Base-by-base conservation (phyloP, 2,888 invertebrate genomes). In the Scaptodrosophila latifasciaeformis region DNA sequence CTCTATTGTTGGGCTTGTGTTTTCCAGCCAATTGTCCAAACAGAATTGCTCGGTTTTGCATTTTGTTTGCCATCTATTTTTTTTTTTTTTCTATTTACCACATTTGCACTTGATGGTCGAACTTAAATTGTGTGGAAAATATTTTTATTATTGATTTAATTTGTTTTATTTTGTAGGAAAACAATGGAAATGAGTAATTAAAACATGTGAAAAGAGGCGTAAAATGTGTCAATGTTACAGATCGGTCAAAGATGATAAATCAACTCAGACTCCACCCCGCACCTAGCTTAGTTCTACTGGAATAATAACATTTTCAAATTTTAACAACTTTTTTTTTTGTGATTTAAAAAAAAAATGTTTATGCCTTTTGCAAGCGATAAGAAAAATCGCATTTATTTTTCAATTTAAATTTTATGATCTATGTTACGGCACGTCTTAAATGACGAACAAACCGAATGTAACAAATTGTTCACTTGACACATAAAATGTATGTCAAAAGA, bases 61-160 rank as follows among this genome's bases (percentile, higher is more conserved):
- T 47, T 54, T 43, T 35, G 31, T 47, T 57, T 54, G 55, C 49
- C 45, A 44, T 4, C 46, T 24, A 18, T 34, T 43, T 31, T 30
- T 42, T n/a, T n/a, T n/a, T n/a, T n/a, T n/a, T n/a, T n/a, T n/a
- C n/a, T n/a, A 35, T 27, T 46, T 31, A 17, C n/a, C n/a, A 21
- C 50, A 39, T 43, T 51, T 62, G 47, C 44, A 37, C 42, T 34
- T 13, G 30, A 21, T 12, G 12, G 40, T 12, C 19, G 12, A 55
- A 9, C 39, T 27, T 68, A 67, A 74, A 74, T 75, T 70, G 59
- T 42, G 62, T 67, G 80, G 80, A 79, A 75, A 79, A 76, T 65
- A 72, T 63, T 50, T 49, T 47, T 59, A 74, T 67, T 74, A 54
- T 50, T 50, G 13, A 57, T 71, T 75, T 78, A 63, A 50, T 46